Conservation (phyloP, 1,140 invertebrate genomes). For the Cotesia glomerata region DNA sequence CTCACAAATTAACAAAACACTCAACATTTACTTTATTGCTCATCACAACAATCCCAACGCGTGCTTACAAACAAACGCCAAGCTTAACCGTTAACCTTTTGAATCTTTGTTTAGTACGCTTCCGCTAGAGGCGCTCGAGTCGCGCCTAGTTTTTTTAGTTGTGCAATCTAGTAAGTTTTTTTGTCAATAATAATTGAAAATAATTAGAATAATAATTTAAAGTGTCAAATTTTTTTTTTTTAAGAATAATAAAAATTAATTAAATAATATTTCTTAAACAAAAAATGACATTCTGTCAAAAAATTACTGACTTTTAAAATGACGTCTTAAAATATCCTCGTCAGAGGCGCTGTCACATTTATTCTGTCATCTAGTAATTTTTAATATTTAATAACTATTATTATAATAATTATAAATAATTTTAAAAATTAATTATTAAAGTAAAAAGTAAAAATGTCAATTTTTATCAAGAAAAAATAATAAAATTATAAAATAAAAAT, state of each 20-base stretch:
- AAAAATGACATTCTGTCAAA: too few species aligned
- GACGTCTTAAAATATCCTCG: too few species aligned
- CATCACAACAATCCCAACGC: conserved; percentile 16
- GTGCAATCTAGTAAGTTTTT: neutral
- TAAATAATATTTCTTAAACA: neutral
- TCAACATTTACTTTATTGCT: neutral
- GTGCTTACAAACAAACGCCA: too few species aligned
- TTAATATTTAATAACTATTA: too few species aligned
- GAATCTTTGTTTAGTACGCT: conserved; percentile 39
- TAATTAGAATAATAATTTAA: neutral
- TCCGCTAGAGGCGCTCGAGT: conserved; percentile 21
- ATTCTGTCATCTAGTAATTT: too few species aligned
- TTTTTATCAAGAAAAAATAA: neutral
- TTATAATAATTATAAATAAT: too few species aligned
- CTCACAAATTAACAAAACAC: neutral
- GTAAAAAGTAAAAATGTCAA: neutral
- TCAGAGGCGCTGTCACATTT: too few species aligned
- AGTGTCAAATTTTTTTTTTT: too few species aligned
- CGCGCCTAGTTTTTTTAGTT: neutral
- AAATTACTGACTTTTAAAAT: too few species aligned
- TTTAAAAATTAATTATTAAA: neutral
- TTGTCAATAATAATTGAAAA: too few species aligned
- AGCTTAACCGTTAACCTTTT: conserved; percentile 46
- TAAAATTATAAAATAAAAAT: neutral
- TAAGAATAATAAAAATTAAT: neutral